Conservation (phyloP, 2,888 invertebrate genomes). For the Hypercompe scribonia region DNA sequence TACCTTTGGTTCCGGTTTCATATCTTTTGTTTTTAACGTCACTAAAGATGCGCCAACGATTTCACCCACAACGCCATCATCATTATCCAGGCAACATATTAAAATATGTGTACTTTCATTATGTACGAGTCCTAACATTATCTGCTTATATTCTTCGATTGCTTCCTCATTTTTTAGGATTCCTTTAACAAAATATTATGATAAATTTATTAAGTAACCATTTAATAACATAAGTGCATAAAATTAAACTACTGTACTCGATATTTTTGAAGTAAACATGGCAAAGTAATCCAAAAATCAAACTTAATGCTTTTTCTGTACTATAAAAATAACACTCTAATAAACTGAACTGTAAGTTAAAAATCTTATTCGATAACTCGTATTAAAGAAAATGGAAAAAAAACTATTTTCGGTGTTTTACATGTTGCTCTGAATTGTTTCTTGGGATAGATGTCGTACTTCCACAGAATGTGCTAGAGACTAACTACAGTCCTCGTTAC, state of each 20-base stretch:
- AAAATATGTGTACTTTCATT: conserved; percentile 35
- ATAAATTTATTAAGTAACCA: not conserved
- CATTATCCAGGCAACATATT: conserved; percentile 61
- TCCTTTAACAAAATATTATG: conserved; percentile 40
- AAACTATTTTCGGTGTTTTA: too few relatives aligned
- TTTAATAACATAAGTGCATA: not conserved
- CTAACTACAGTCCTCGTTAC: too few relatives aligned
- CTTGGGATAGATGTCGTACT: too few relatives aligned
- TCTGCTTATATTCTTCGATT: conserved; percentile 39
- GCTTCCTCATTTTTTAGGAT: conserved; percentile 53
- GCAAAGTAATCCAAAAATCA: not conserved
- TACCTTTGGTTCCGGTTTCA: conserved; percentile 20
- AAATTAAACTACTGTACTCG: not conserved
- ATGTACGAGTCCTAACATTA: conserved; percentile 13
- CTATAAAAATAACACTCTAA: not conserved
- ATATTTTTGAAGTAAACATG: not conserved
- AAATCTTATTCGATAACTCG: too few relatives aligned
- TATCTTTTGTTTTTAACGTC: conserved; percentile 35
- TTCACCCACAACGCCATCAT: conserved; percentile 39
- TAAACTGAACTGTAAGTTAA: too few relatives aligned
- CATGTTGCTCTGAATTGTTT: too few relatives aligned
- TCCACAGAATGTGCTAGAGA: too few relatives aligned
- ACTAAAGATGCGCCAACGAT: conserved; percentile 56
- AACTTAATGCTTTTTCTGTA: not conserved
- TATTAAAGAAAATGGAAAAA: too few relatives aligned